These are phyloP conservation scores for Tetragnatha versicolor DNA, from an alignment of 1,140 invertebrate species.

Conservation along the genomic window DNA sequence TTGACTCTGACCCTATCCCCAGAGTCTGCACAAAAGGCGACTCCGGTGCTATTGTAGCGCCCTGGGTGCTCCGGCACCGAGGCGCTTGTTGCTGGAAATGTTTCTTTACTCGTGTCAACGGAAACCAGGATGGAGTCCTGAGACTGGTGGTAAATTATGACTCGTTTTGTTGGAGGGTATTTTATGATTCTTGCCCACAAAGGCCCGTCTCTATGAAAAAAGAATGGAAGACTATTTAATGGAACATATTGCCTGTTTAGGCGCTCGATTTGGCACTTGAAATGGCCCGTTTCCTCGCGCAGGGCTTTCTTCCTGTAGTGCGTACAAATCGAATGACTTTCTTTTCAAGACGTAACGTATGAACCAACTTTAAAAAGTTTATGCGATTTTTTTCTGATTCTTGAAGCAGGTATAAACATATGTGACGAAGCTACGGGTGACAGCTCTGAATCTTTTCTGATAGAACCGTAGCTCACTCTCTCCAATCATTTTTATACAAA, in stretches of 20 bases:
- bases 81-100: slow-evolving; percentile 28
- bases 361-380: no score
- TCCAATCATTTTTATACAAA: no score
- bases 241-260: slow-evolving; percentile 27
- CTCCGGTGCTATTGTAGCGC: slow-evolving; percentile 20
- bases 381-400: no score
- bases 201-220: slow-evolving; percentile 36
- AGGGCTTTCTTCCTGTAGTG: no score
- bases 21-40: slow-evolving; percentile 10
- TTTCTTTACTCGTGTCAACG: slow-evolving; percentile 15
- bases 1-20: slow-evolving; percentile 48
- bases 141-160: slow-evolving; percentile 41
- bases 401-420: no score
- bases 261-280: slow-evolving; percentile 30
- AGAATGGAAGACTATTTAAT: slow-evolving; percentile 30
- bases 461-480: no score
- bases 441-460: no score
- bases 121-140: not conserved
- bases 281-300: not conserved
- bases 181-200: slow-evolving; percentile 37
- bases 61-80: slow-evolving; percentile 2
- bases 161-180: not conserved
- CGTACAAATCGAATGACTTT: no score
- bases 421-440: no score
- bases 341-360: no score